Evolutionary conservation across 2,113 vertebrate genomes (phyloP).

Genomic region (Thryonomys swinderianus): DNA sequence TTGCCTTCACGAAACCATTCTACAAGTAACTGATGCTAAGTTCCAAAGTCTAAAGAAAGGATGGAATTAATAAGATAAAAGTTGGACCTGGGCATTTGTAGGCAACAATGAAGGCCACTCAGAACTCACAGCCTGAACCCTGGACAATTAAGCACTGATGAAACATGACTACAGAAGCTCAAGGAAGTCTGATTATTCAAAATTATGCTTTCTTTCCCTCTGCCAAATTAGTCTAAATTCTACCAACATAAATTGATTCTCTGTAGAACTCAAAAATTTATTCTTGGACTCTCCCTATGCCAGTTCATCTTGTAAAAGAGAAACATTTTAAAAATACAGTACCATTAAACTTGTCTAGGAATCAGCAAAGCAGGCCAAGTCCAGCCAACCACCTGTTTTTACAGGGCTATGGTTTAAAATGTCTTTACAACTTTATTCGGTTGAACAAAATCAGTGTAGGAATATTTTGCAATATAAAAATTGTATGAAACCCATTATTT

Average conservation of each 20-base stretch:
- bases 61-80: background rate
- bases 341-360: background rate
- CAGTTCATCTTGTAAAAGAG: slow-evolving; percentile 40
- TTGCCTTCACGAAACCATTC: slow-evolving; percentile 51
- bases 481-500: slow-evolving; percentile 36
- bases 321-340: slow-evolving; percentile 1
- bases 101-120: background rate
- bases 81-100: background rate
- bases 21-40: slow-evolving; percentile 15
- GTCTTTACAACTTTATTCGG: slow-evolving; percentile 33
- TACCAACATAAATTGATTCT: slow-evolving; percentile 40
- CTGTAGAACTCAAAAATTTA: slow-evolving; percentile 29
- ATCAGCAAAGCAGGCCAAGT: background rate
- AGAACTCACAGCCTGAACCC: background rate
- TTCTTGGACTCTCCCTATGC: background rate
- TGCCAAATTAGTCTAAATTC: slow-evolving; percentile 59
- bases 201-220: slow-evolving; percentile 24
- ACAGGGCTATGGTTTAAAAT: background rate
- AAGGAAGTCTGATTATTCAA: slow-evolving; percentile 31
- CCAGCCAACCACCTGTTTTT: background rate
- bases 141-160: background rate
- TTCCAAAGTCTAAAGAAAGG: background rate
- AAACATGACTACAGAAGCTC: background rate
- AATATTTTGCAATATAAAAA: slow-evolving; percentile 35
- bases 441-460: slow-evolving; percentile 25